These are phyloP conservation scores for Zoanthus solanderi DNA, from an alignment of 92 coral and sea anemone genomes.

Conservation along the genomic window DNA sequence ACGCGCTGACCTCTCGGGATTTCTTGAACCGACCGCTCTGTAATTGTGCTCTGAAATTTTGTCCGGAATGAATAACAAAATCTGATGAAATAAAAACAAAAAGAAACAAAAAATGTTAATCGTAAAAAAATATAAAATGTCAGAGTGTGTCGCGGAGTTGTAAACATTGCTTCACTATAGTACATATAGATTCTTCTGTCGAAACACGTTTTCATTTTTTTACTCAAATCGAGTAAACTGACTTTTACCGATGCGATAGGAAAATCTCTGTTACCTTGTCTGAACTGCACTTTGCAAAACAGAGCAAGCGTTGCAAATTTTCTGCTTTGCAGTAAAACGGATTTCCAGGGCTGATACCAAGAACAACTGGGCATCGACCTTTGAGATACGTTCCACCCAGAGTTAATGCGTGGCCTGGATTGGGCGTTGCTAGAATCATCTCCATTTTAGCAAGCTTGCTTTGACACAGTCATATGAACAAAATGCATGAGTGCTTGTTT, in stretches of 20 bases:
- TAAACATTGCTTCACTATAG: no score
- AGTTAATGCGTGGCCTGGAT: constrained; percentile 44
- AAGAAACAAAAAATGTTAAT: neutral
- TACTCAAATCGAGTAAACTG: no score
- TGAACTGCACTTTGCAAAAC: constrained; percentile 61
- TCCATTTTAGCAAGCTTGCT: neutral
- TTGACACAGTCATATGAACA: neutral
- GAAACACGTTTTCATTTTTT: no score
- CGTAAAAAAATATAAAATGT: no score
- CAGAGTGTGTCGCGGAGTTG: no score
- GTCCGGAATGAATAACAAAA: constrained; percentile 75
- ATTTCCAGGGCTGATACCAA: constrained; percentile 86
- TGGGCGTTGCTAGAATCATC: neutral
- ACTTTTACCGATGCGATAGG: neutral
- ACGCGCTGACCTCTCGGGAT: constrained; percentile 83
- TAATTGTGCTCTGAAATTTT: constrained; percentile 83
- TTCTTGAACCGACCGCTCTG: constrained; percentile 82
- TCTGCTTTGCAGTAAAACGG: constrained; percentile 75
- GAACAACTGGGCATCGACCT: constrained; percentile 60
- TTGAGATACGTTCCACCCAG: constrained; percentile 68
- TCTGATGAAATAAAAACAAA: constrained; percentile 43
- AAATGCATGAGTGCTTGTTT: neutral
- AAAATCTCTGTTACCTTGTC: constrained; percentile 55
- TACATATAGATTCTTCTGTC: no score
- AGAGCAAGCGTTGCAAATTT: constrained; percentile 62